These are phyloP conservation scores for Lumbricus terrestris DNA, from an alignment of 2,888 invertebrate species.

Conservation along the genomic window DNA sequence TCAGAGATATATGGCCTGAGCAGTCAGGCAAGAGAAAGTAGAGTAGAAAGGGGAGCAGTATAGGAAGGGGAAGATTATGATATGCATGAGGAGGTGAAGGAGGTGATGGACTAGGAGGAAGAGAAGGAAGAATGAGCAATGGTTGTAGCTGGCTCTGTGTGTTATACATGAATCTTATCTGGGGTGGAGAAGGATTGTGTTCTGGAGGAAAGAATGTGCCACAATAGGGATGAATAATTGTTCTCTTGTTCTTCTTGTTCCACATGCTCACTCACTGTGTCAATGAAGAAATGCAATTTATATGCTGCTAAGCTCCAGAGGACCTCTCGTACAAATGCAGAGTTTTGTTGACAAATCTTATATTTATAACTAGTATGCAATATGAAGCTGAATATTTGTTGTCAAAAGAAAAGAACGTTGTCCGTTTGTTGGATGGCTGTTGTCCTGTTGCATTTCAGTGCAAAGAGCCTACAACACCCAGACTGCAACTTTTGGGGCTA, in stretches of 20 bases:
- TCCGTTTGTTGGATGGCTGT: slow-evolving; percentile 3
- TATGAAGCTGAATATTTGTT: not conserved
- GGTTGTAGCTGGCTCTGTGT: not conserved
- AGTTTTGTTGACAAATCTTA: not conserved
- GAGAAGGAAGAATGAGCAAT: not conserved
- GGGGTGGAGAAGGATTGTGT: not conserved
- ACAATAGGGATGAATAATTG: not conserved
- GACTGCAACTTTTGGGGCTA: slow-evolving; percentile 3
- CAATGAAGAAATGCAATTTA: not conserved
- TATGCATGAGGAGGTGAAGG: not conserved
- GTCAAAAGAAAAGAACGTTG: not conserved
- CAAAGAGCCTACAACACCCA: not conserved
- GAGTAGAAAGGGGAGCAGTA: not conserved
- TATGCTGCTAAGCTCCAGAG: not conserved
- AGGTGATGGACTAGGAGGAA: not conserved
- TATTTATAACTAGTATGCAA: not conserved
- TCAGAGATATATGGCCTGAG: not conserved
- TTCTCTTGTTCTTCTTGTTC: not conserved
- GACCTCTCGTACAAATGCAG: not conserved
- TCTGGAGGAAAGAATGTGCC: not conserved
- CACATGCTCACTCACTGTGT: not conserved
- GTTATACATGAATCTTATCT: not conserved
- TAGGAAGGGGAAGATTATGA: not conserved
- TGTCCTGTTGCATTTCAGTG: not conserved
- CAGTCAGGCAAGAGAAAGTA: not conserved